Evolutionary conservation across 2,113 vertebrate genomes (phyloP).

Genomic region (Dermatemys mawii): DNA sequence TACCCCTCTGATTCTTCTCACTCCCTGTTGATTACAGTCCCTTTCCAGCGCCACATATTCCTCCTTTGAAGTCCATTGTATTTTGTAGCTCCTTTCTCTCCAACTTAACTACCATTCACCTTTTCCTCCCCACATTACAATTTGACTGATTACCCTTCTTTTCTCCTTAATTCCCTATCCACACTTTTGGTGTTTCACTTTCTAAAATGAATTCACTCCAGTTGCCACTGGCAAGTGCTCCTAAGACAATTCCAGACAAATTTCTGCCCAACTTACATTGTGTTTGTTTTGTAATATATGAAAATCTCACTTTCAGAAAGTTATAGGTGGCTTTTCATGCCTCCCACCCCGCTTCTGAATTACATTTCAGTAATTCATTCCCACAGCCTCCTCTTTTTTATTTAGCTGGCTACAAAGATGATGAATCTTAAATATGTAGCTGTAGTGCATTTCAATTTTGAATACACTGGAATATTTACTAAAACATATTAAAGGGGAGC

Average conservation of each 20-base stretch:
- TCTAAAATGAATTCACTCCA: background rate
- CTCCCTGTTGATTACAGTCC: background rate
- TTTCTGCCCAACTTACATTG: background rate
- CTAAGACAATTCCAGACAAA: background rate
- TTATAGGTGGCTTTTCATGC: background rate
- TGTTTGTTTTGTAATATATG: background rate
- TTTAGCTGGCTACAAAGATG: fast-evolving
- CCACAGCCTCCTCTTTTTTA: background rate
- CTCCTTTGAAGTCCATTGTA: background rate
- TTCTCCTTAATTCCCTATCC: background rate
- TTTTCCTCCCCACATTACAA: background rate
- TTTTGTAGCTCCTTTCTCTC: background rate
- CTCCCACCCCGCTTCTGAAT: too few species aligned
- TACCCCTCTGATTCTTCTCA: too few species aligned
- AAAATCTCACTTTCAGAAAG: background rate
- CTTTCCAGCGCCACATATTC: background rate
- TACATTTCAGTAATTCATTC: background rate
- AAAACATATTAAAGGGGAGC: conserved; percentile 45
- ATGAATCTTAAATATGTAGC: fast-evolving
- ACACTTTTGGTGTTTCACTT: fast-evolving
- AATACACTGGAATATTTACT: conserved; percentile 20
- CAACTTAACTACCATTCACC: background rate
- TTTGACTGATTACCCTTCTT: background rate
- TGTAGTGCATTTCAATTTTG: conserved; percentile 23
- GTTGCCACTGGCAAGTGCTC: background rate